Evolutionary conservation across 2,797 vertebrate genomes (phyloP).

Genomic region (Spondyliosoma cantharus): DNA sequence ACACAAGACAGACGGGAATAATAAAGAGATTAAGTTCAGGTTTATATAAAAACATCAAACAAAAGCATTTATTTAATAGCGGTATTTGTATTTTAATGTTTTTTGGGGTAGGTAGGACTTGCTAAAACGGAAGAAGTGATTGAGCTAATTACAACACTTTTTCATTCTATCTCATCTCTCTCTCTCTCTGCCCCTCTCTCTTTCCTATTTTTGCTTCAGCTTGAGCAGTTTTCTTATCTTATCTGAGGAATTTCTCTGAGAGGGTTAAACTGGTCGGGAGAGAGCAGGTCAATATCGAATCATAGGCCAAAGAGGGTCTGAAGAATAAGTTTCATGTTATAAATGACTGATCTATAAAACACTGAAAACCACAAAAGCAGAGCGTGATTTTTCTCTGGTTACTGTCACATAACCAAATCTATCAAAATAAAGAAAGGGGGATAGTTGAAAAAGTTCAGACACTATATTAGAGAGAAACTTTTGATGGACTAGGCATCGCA

Average conservation of each 20-base stretch:
- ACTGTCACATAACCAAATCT: background rate
- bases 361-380: background rate
- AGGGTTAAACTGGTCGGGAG: slow-evolving; percentile 31
- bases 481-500: background rate
- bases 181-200: slow-evolving; percentile 4
- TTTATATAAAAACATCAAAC: background rate
- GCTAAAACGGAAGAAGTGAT: slow-evolving; percentile 7
- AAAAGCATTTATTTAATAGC: background rate
- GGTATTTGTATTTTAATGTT: background rate
- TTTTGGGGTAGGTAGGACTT: background rate
- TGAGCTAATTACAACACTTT: slow-evolving; percentile 33
- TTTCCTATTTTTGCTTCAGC: slow-evolving; percentile 55
- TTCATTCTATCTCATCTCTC: slow-evolving; percentile 23
- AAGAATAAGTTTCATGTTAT: background rate
- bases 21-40: background rate
- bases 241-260: slow-evolving; percentile 71
- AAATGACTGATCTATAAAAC: background rate
- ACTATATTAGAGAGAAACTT: background rate
- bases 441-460: background rate
- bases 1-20: slow-evolving; percentile 23
- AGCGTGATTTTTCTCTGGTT: background rate
- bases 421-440: background rate
- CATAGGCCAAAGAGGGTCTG: background rate
- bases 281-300: slow-evolving; percentile 23
- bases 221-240: slow-evolving; percentile 69